Percentiles rank a stretch among this genome's conserved stretches.
phyloP scores from a whole-genome alignment of 2,797 vertebrate species.

The Propithecus deckenii region DNA sequence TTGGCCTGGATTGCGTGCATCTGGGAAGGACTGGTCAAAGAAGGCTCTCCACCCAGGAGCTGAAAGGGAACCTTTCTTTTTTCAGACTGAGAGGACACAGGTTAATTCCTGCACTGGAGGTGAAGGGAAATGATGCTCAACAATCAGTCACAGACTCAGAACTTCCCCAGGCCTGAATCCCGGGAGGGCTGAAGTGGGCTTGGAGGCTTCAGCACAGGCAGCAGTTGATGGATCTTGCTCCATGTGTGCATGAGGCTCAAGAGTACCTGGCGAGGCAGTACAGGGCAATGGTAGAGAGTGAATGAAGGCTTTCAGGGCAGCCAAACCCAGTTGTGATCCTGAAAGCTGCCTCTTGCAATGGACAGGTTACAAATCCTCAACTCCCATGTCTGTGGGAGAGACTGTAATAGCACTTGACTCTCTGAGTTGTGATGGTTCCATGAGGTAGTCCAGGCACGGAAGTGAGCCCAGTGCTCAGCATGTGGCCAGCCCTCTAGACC shows the following conservation, averaged over 20 bases:
- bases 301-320: background rate
- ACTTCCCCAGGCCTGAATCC: background rate
- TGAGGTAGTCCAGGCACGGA: background rate
- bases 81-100: background rate
- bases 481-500: background rate
- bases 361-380: background rate
- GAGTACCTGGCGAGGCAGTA: background rate
- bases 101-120: background rate
- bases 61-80: background rate
- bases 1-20: background rate
- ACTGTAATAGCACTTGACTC: background rate
- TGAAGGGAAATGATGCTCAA: background rate
- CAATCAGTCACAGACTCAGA: background rate
- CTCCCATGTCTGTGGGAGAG: background rate
- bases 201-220: background rate
- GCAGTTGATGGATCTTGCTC: background rate
- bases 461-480: background rate
- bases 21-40: background rate
- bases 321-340: background rate
- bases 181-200: background rate
- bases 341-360: background rate
- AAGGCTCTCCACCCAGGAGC: background rate
- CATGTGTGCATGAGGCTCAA: accelerated
- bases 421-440: background rate
- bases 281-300: background rate